Evolutionary conservation across 2,888 invertebrate genomes (phyloP).

Genomic region (Caenorhabditis drosophilae): DNA sequence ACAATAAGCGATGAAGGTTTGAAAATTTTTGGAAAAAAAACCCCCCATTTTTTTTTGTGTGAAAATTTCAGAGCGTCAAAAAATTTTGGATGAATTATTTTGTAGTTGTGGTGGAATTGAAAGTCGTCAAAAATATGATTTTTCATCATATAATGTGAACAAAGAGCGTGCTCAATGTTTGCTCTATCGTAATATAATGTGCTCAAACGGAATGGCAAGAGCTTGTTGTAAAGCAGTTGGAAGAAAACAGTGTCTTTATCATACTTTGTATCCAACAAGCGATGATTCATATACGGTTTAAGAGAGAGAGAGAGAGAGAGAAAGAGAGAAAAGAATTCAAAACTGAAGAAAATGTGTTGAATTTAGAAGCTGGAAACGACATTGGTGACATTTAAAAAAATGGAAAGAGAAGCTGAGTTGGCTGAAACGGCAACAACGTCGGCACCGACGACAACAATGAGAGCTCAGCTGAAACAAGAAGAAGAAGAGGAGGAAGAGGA

Average conservation of each 20-base stretch:
- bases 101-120: slow-evolving; percentile 24
- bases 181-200: slow-evolving; percentile 32
- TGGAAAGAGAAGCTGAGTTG: not conserved
- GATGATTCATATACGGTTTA: slow-evolving; percentile 30
- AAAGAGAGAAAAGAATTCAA: not conserved
- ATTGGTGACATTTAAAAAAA: slow-evolving; percentile 2
- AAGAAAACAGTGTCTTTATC: slow-evolving; percentile 23
- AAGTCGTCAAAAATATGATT: slow-evolving; percentile 10
- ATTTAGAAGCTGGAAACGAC: slow-evolving; percentile 22
- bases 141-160: slow-evolving; percentile 9
- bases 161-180: slow-evolving; percentile 15
- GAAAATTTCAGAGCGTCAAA: slow-evolving; percentile 15
- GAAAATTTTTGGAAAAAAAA: not conserved
- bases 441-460: not conserved
- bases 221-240: slow-evolving; percentile 31
- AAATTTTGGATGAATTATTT: slow-evolving; percentile 10
- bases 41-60: not conserved
- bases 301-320: no score
- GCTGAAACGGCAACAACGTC: not conserved
- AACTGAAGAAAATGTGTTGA: not conserved
- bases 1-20: slow-evolving; percentile 14
- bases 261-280: slow-evolving; percentile 22
- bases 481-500: not conserved
- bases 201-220: slow-evolving; percentile 37
- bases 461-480: not conserved